A percentile compares a stretch with the other conserved stretches of the same genome.
Conservation (phyloP, 2,888 invertebrate genomes). For the Ypsolopha scabrella region DNA sequence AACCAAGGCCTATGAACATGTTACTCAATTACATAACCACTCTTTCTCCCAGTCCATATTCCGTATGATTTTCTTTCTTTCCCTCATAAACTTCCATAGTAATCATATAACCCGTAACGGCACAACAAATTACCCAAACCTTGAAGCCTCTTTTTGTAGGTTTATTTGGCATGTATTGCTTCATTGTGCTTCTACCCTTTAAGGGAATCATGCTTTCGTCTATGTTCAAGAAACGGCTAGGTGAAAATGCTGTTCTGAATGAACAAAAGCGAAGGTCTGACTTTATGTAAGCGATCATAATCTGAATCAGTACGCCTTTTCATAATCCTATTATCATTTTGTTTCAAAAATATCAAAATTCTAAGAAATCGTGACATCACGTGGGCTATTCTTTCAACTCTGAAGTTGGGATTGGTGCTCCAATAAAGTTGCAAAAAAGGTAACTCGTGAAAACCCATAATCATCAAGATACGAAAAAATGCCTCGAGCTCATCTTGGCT, state of each 20-base stretch:
- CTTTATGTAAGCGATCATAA: slow-evolving; percentile 4
- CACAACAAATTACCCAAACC: slow-evolving; percentile 5
- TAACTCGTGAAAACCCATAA: not conserved
- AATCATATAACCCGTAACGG: slow-evolving; percentile 6
- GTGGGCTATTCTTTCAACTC: slow-evolving; percentile 1
- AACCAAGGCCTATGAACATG: slow-evolving; percentile 2
- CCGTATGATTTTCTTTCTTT: not conserved
- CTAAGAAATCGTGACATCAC: slow-evolving; percentile 2
- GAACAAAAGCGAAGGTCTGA: not conserved
- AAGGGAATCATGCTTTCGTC: slow-evolving; percentile 7
- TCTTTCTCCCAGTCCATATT: not conserved
- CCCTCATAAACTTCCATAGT: slow-evolving; percentile 5
- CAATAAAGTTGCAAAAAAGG: not conserved
- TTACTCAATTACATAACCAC: slow-evolving; percentile 2
- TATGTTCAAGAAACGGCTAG: slow-evolving; percentile 1
- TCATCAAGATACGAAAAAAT: not conserved
- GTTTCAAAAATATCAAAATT: slow-evolving; percentile 2
- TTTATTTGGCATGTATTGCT: slow-evolving; percentile 9
- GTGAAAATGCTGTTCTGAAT: slow-evolving; percentile 1
- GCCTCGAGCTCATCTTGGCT: not conserved
- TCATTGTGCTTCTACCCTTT: slow-evolving; percentile 7
- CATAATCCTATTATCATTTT: slow-evolving; percentile 3
- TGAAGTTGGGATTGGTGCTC: not conserved
- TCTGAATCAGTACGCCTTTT: not conserved
- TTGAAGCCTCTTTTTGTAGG: slow-evolving; percentile 7